Base-by-base conservation (phyloP, 2,113 vertebrate species). In the Capra hircus region DNA sequence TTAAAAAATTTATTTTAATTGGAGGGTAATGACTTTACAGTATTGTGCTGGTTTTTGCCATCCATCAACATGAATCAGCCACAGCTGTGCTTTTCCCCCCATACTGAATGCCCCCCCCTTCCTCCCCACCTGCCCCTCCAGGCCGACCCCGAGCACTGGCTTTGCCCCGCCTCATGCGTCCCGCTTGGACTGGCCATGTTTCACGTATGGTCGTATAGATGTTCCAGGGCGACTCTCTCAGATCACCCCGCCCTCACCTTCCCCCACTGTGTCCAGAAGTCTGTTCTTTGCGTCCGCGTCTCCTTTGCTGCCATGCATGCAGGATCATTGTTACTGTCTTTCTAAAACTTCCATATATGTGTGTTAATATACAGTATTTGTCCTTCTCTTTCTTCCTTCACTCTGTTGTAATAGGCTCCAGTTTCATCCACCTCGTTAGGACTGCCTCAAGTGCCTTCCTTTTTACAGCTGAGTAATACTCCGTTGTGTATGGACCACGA, bases 161-260 rank as follows among this genome's bases (percentile, higher is more conserved):
- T 10, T 6, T 36, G 64, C 17, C 2, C 64, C 0, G 64, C n/a
- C n/a, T 67, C 16, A 67, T 10, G 33, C n/a, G 0, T 67, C 64
- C 33, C n/a, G 1, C 64, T 67, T 36, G 64, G 5, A 36, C 9
- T 10, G 17, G 64, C 36, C 64, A 21, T 11, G 64, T 67, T 21
- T 36, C n/a, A 36, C 64, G 11, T 21, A 2, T 11, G 64, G 8
- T 2, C 0, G 4, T 21, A 36, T 11, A 36, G 16, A 6, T 36
- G 64, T 11, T 36, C 36, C 64, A 71, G 64, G 6, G 64, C 4
- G 21, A 2, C 6, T 21, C 64, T 36, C 19, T 71, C 67, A 36
- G 0, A 36, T 23, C 10, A 12, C 5, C 64, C 10, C 2, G 5
- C 19, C 67, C n/a, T 71, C n/a, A 12, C 19, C 67, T 23, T 36